Base-by-base conservation (phyloP, 2,888 invertebrate genomes). In the Eupithecia abbreviata region DNA sequence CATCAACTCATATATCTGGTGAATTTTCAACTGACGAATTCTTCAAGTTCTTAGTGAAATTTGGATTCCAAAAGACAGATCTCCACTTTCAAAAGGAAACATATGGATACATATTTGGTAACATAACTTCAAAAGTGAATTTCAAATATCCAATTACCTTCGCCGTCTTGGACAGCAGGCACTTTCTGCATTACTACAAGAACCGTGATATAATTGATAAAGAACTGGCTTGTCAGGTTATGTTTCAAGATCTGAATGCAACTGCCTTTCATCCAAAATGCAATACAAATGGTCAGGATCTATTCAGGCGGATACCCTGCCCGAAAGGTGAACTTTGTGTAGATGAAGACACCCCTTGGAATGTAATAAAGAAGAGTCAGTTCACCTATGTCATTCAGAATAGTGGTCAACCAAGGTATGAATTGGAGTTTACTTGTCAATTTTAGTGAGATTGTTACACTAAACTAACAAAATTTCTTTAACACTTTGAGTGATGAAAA, bases 1-100 rank as follows among this genome's bases (percentile, higher is more conserved):
- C 91, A 42, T 85, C 91, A 73, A 91, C 92, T 42, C 94, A 91
- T 79, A 92, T 95, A 81, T 87, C 89, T 80, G 95, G 95, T 74
- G 92, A 93, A 84, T 95, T 94, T 88, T 91, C 93, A 67, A 94
- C 94, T 3, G 84, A 88, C 79, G 97, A 98, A 71, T 98, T 98
- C 91, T 99, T 98, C 90, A 97, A 97, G 92, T 98, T 99, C 92
- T 95, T 99, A 73, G 96, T 98, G 42, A 99, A 99, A 92, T 99
- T 99, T 92, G 99, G 99, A 77, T 98, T 99, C 90, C 99, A 99
- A 93, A 98, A 99, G 93, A 99, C 99, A 15, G 98, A 98, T 90
- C 96, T 97, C 67, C 97, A 98, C 90, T 97, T 97, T 84, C 96
- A 97, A 86, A 97, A 97, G 84, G 97, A 98, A 87, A 98, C 98